phyloP scores from a whole-genome alignment of 2,113 vertebrate species.

The Oryzias curvinotus region DNA sequence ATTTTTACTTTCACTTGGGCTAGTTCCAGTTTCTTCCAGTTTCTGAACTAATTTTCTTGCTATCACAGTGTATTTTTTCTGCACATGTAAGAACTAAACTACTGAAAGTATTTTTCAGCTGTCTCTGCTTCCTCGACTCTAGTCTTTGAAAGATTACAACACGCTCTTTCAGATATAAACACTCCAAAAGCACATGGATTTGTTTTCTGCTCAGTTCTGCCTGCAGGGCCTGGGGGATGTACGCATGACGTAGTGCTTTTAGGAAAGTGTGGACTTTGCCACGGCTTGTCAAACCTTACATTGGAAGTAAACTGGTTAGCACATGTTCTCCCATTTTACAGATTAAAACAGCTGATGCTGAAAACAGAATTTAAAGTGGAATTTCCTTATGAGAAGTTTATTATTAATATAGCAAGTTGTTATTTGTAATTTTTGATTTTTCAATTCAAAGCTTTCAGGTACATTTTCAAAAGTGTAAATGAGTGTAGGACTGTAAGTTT shows the following conservation, averaged over 20 bases:
- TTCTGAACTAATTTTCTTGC: no score
- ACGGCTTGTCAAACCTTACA: conserved; percentile 49
- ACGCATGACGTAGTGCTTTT: conserved; percentile 39
- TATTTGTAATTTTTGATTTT: neutral
- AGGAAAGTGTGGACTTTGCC: conserved; percentile 28
- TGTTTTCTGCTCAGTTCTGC: conserved; percentile 36
- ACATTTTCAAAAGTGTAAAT: neutral
- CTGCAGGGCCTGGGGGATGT: conserved; percentile 31
- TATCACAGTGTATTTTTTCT: neutral
- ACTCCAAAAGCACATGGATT: conserved; percentile 20
- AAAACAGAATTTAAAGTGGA: conserved; percentile 9
- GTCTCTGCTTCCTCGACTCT: conserved; percentile 47
- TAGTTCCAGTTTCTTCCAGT: conserved; percentile 17
- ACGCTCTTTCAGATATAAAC: conserved; percentile 19
- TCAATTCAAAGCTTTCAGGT: no score
- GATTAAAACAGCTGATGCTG: neutral
- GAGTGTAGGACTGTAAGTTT: neutral
- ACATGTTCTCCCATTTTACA: conserved; percentile 22
- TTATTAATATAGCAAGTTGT: neutral
- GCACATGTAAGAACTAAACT: neutral
- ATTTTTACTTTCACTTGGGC: conserved; percentile 37
- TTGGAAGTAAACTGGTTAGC: conserved; percentile 4
- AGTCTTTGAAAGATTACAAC: conserved; percentile 28
- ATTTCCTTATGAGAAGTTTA: neutral
- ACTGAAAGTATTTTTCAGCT: conserved; percentile 4